Percentiles rank a stretch among this genome's conserved stretches.
phyloP scores from a whole-genome alignment of 2,113 vertebrate genomes.

The Microcebus griseorufus region DNA sequence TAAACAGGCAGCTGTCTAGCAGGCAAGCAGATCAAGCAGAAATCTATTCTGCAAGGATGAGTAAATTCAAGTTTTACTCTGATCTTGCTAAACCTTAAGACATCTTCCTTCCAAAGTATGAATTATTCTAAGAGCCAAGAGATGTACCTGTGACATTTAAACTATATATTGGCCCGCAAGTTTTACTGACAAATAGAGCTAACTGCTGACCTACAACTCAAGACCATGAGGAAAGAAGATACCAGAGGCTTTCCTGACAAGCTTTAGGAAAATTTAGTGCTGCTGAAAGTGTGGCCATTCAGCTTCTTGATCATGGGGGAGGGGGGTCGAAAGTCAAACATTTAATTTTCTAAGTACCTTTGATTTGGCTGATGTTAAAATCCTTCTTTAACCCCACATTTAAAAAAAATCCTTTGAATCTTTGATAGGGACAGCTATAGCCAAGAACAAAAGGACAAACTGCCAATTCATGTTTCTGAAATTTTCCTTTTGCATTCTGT shows the following conservation, averaged over 20 bases:
- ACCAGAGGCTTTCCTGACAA: neutral
- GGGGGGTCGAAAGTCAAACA: neutral
- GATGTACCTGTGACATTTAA: neutral
- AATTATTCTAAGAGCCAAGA: neutral
- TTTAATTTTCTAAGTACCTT: conserved; percentile 40
- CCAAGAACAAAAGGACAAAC: neutral
- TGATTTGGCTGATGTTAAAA: conserved; percentile 24
- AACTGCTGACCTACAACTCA: neutral
- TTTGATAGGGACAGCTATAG: neutral
- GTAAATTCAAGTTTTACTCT: neutral
- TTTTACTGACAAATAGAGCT: neutral
- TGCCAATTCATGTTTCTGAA: neutral
- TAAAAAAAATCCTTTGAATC: neutral
- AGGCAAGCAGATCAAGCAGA: neutral
- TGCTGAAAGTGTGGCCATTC: neutral
- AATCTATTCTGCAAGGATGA: neutral
- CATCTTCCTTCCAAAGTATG: neutral
- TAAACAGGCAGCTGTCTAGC: neutral
- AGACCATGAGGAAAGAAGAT: neutral
- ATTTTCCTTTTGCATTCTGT: conserved; percentile 1
- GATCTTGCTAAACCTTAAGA: neutral
- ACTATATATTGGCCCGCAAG: neutral
- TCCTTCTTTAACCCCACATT: conserved; percentile 14
- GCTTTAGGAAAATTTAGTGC: neutral
- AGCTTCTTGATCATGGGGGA: neutral